Base-by-base conservation (phyloP, 2,113 vertebrate species). In the Capreolus pygargus region DNA sequence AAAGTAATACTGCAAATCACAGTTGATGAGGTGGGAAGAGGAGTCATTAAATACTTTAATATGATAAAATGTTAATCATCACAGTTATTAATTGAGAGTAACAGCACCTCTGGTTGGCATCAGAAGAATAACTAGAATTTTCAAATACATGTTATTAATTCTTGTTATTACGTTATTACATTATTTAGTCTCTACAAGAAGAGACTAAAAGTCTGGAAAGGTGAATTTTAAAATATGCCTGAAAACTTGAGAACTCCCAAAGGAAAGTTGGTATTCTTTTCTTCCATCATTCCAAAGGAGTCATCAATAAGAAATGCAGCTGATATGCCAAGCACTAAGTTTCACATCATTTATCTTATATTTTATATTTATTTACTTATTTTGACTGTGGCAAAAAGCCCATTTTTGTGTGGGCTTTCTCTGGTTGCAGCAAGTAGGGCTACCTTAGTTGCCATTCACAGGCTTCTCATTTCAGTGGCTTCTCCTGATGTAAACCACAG, bases 301-400 rank as follows among this genome's bases (percentile, higher is more conserved):
- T 98, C 82, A 70, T 93, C 98, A 97, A 10, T 98, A 97, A 98
- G 97, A 98, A 98, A 79, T 83, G 36, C 79, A 93, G 50, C 90
- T 84, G 92, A 86, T 60, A 95, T 84, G 54, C 67, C 87, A 93
- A 36, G 64, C 39, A 21, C 45, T 52, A 52, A 93, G 76, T 95
- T 81, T 94, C 91, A 97, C 14, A 45, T 78, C 55, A 57, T 97
- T 96, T 98, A 13, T 95, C 95, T 95, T 94, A 74, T 97, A 15
- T 95, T 96, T 94, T 94, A 76, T 1, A 27, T 43, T 76, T 43
- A 14, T 36, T 43, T 43, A 25, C 23, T 76, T 76, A 76, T 43
- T 76, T 76, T 43, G 36, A 36, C 70, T 43, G 12, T 39, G 70
- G 11, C 43, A 43, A 43, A 43, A 43, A 43, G 43, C 43, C 43